These are phyloP conservation scores for Tetragonisca angustula DNA, from an alignment of 2,888 invertebrate genomes.

Conservation along the genomic window DNA sequence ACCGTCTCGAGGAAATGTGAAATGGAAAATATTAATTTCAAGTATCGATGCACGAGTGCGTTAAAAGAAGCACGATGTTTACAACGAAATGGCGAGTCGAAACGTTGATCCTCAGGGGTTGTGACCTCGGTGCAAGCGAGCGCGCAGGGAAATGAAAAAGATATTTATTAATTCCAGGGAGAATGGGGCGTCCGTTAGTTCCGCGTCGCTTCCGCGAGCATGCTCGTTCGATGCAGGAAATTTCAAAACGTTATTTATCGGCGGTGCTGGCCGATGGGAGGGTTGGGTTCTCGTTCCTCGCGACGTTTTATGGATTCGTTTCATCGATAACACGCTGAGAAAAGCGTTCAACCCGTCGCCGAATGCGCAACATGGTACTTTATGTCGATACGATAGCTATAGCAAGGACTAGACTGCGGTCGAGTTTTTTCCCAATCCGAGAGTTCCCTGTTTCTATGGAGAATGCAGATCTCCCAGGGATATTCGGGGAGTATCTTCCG, in stretches of 20 bases:
- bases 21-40: too few species aligned
- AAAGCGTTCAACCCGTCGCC: constrained; percentile 5
- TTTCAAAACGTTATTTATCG: constrained; percentile 31
- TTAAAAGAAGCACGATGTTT: too few species aligned
- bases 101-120: constrained; percentile 51
- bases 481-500: neutral
- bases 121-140: neutral
- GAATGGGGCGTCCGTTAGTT: constrained; percentile 22
- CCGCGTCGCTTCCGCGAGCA: constrained; percentile 2
- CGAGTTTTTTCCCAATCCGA: neutral
- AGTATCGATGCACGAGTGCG: too few species aligned
- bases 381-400: constrained; percentile 8
- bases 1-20: too few species aligned
- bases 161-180: constrained; percentile 37
- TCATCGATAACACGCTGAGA: constrained; percentile 24
- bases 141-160: constrained; percentile 16
- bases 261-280: neutral
- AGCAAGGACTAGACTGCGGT: constrained; percentile 20
- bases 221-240: constrained; percentile 20
- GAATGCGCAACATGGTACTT: constrained; percentile 18
- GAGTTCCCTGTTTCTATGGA: constrained; percentile 4
- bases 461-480: constrained; percentile 3
- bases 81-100: too few species aligned
- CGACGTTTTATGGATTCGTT: constrained; percentile 13
- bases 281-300: neutral